Evolutionary conservation across 2,113 vertebrate species (phyloP).

Genomic region (Castor canadensis): DNA sequence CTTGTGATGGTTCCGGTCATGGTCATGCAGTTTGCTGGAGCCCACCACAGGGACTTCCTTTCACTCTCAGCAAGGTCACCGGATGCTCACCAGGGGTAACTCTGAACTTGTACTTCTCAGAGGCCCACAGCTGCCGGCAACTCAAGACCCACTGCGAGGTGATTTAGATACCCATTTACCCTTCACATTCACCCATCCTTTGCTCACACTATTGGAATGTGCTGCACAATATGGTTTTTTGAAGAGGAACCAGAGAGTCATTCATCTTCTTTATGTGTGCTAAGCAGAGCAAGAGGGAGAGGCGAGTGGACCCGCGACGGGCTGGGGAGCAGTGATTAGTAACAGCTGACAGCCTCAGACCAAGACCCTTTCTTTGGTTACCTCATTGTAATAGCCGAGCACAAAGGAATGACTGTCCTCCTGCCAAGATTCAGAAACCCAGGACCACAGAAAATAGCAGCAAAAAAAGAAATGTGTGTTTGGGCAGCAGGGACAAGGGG

Average conservation of each 20-base stretch:
- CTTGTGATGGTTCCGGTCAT: background rate
- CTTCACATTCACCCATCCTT: slow-evolving; percentile 80
- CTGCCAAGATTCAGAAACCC: slow-evolving; percentile 85
- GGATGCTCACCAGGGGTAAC: slow-evolving; percentile 42
- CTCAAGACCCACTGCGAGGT: slow-evolving; percentile 67
- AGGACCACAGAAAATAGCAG: slow-evolving; percentile 83
- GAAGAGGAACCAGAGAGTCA: slow-evolving; percentile 85
- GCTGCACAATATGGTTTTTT: slow-evolving; percentile 88
- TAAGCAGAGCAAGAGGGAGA: slow-evolving; percentile 89
- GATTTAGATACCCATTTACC: slow-evolving; percentile 84
- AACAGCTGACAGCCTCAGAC: slow-evolving; percentile 88
- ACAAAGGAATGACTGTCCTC: slow-evolving; percentile 89
- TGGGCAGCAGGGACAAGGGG: slow-evolving; percentile 43
- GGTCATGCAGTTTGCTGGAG: background rate
- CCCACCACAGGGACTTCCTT: slow-evolving; percentile 37
- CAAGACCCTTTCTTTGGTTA: slow-evolving; percentile 86
- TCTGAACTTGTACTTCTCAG: slow-evolving; percentile 74
- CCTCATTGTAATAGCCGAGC: slow-evolving; percentile 84
- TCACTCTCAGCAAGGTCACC: slow-evolving; percentile 15
- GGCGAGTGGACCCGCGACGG: slow-evolving; percentile 83
- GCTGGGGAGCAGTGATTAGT: slow-evolving; percentile 89
- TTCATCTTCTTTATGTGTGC: slow-evolving; percentile 90
- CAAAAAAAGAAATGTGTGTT: slow-evolving; percentile 69
- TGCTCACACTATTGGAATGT: slow-evolving; percentile 87
- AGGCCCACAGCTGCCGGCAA: slow-evolving; percentile 76